Evolutionary conservation across 2,888 invertebrate species (phyloP), one percentile per base, ranked within the genome.

Genomic region (Agrochola litura): DNA sequence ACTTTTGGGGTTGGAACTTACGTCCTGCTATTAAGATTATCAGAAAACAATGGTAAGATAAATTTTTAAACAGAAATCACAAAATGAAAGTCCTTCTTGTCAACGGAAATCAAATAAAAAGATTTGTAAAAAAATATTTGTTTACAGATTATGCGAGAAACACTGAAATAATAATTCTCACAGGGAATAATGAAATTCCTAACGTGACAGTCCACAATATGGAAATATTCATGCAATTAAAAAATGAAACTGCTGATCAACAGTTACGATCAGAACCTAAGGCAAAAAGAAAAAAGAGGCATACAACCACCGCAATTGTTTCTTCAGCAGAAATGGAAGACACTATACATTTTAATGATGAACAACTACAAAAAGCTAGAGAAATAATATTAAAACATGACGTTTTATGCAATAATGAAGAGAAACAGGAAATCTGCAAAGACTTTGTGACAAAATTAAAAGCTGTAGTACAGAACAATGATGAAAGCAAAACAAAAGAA

Each of bases 341-440:
- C 9, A 76, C 84, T 54, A 65, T 90, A 70, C 89, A 90, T 77
- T 91, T 93, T 41, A 92, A 90, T 70, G 92, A 93, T 30, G 87
- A 90, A 56, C 89, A 94, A 67, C 84, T 92, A 43, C 87, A 89
- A 84, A 92, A 91, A 87, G 94, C 92, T 1, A 93, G 92, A 89
- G 93, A 95, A 79, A 90, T 95, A 2, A 92, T 96, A 75, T 82
- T 91, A 43, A 92, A 94, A 54, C 93, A 96, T 77, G 89, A 94
- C n/a, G 81, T 91, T 74, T 60, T 92, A 56, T 96, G 96, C 72
- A 93, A 92, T 41, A 86, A 92, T 56, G 90, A 92, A 63, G 90
- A 90, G 64, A 89, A 92, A 79, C 90, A 92, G 84, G 89, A 93
- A 76, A 87, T 93, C 54, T 96, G 96, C 72, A 93, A 92, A 88